Conservation (phyloP, 2,888 invertebrate species). For the Eledone cirrhosa region DNA sequence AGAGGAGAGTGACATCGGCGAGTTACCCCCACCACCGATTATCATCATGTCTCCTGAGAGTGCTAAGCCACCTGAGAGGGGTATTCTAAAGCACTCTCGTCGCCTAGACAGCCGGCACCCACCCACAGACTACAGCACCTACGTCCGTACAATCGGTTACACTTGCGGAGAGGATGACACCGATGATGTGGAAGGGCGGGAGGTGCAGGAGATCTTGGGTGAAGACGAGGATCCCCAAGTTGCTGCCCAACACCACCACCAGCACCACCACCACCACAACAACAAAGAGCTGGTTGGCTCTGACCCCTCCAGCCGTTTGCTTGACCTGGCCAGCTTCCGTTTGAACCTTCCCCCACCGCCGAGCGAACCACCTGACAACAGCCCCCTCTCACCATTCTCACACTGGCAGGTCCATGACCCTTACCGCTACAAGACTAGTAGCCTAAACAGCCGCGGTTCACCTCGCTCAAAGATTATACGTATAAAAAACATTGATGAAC, state of each 20-base stretch:
- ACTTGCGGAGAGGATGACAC: constrained; percentile 45
- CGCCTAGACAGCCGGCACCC: not conserved
- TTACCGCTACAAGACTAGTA: constrained; percentile 11
- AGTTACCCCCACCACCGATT: constrained; percentile 58
- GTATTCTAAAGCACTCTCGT: constrained; percentile 58
- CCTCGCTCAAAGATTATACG: constrained; percentile 46
- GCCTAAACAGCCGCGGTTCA: constrained; percentile 11
- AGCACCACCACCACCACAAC: constrained; percentile 15
- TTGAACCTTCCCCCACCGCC: constrained; percentile 44
- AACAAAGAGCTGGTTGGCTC: constrained; percentile 35
- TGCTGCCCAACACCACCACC: constrained; percentile 28
- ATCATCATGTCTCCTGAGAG: constrained; percentile 57
- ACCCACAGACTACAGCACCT: constrained; percentile 19
- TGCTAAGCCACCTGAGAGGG: constrained; percentile 58
- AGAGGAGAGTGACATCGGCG: constrained; percentile 56
- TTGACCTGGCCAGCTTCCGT: constrained; percentile 25
- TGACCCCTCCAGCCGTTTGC: constrained; percentile 14
- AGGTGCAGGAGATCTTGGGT: constrained; percentile 56
- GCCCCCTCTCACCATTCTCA: constrained; percentile 23
- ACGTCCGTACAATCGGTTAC: constrained; percentile 12
- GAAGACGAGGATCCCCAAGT: constrained; percentile 39
- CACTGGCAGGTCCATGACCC: constrained; percentile 22
- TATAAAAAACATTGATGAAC: constrained; percentile 53
- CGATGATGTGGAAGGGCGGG: constrained; percentile 55
- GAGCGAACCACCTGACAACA: constrained; percentile 49